Evolutionary conservation across 2,797 vertebrate species (phyloP), one percentile per base, ranked within the genome.

Genomic region (Poeciliopsis paucimaculata): DNA sequence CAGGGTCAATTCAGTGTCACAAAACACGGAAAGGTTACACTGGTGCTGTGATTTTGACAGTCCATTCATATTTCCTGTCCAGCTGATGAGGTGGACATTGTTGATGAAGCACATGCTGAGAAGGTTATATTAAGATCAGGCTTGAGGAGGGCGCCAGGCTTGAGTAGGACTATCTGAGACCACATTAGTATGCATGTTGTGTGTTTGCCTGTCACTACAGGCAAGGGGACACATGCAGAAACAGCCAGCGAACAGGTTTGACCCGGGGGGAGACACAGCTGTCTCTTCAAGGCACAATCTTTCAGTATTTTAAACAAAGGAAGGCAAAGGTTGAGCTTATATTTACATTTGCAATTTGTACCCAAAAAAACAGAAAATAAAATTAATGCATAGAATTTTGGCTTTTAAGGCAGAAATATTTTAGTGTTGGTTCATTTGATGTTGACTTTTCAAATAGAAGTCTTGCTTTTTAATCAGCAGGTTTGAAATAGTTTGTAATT

Each of bases 161-260:
- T 80, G 77, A 80, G 80, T 72, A 90, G 78, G 66, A 28, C 60
- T 45, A 75, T 80, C 84, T 77, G 43, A 79, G 49, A 75, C 64
- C 47, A 64, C 23, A 91, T 93, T 91, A 92, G 87, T 85, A 92
- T 94, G 87, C 85, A 75, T 84, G 85, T 80, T 90, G 88, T 86
- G 87, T 90, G 79, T 80, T 84, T 80, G 79, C 77, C 86, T 89
- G 85, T 87, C 86, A 41, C 68, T 82, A 72, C 68, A n/a, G 79
- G 83, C 80, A 71, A 66, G 60, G 18, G 28, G 64, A 76, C 77
- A 78, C 66, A 88, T 68, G 43, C 77, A 85, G 81, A 71, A 76
- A 57, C 79, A 66, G 72, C 68, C 79, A 60, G 81, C 49, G 80
- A 86, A 53, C 74, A 78, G 73, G 73, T 84, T 73, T 78, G 75